These are phyloP conservation scores for Drosophila colorata DNA, from an alignment of 2,888 invertebrate genomes.

Conservation along the genomic window DNA sequence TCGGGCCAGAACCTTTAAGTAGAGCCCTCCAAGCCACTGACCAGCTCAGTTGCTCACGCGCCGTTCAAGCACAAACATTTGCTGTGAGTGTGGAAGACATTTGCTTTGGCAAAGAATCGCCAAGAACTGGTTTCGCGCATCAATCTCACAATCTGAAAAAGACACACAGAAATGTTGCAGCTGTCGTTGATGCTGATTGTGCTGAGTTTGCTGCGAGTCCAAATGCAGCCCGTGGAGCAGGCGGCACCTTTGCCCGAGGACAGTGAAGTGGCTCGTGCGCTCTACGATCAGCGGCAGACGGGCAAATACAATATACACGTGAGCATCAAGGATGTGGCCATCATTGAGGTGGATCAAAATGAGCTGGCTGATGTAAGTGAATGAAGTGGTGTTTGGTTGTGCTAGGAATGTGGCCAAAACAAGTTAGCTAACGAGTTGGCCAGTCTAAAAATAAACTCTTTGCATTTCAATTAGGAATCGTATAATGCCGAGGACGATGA, in stretches of 20 bases:
- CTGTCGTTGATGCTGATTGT: slow-evolving; percentile 41
- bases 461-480: slow-evolving; percentile 85
- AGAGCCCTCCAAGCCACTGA: slow-evolving; percentile 43
- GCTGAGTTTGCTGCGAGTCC: slow-evolving; percentile 32
- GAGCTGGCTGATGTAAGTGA: slow-evolving; percentile 81
- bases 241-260: slow-evolving; percentile 9
- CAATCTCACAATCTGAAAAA: slow-evolving; percentile 22
- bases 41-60: slow-evolving; percentile 53
- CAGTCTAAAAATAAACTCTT: slow-evolving; percentile 68
- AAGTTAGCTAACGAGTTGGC: slow-evolving; percentile 32
- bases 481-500: slow-evolving; percentile 78
- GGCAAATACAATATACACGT: slow-evolving; percentile 93
- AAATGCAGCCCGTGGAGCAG: slow-evolving; percentile 47
- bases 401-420: slow-evolving; percentile 8
- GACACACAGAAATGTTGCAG: slow-evolving; percentile 39
- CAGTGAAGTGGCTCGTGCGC: slow-evolving; percentile 60
- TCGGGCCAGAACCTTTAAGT: slow-evolving; percentile 61
- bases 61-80: slow-evolving; percentile 50
- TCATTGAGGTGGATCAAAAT: slow-evolving; percentile 87
- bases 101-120: not conserved
- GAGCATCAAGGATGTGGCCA: slow-evolving; percentile 91
- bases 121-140: slow-evolving; percentile 54
- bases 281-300: slow-evolving; percentile 90
- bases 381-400: not conserved
- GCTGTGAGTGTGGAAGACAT: slow-evolving; percentile 4